Evolutionary conservation across 2,888 invertebrate genomes (phyloP), one percentile per base, ranked within the genome.

Genomic region (Galerucella nymphaeae): DNA sequence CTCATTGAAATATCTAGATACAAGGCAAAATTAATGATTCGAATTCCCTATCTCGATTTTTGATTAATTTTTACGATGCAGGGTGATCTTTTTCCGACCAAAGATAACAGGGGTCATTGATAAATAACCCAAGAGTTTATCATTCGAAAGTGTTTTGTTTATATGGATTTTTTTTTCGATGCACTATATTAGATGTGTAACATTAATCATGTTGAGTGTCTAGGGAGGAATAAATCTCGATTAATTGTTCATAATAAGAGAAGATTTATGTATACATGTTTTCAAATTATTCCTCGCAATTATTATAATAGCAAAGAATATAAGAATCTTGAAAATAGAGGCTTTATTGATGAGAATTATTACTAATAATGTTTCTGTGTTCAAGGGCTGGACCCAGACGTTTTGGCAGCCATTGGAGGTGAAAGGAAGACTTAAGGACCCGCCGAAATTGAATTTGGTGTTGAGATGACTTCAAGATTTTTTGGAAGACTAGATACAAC

Each of bases 101-200:
- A 72, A 78, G 78, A 75, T 75, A 74, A 72, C 68, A 76, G 72
- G 79, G 80, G 80, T 80, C 80, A 80, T 59, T 78, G 80, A 80
- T 78, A 72, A 70, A 75, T 75, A 63, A 66, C 14, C 30, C 23
- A 45, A 50, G 18, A 59, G 59, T 67, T 67, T 67, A 71, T 59
- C 71, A 61, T 69, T 74, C 20, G 16, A 42, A 41, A 50, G 45
- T 68, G 61, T 45, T 70, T 50, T 70, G 58, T 70, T 58, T 75
- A 20, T 48, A 45, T 58, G 20, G 10, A 20, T 66, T 18, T 61
- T n/a, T 66, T 48, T 62, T 65, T 58, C 18, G 16, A 58, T 58
- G 58, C 45, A 58, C n/a, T 20, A 10, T 10, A 50, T 38, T 53
- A 38, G 53, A 65, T 65, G 10, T 38, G 38, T 11, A 65, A 65